A percentile compares a stretch with the other conserved stretches of the same genome.
phyloP scores from a whole-genome alignment of 2,888 invertebrate species.

The Tetragonula carbonaria region DNA sequence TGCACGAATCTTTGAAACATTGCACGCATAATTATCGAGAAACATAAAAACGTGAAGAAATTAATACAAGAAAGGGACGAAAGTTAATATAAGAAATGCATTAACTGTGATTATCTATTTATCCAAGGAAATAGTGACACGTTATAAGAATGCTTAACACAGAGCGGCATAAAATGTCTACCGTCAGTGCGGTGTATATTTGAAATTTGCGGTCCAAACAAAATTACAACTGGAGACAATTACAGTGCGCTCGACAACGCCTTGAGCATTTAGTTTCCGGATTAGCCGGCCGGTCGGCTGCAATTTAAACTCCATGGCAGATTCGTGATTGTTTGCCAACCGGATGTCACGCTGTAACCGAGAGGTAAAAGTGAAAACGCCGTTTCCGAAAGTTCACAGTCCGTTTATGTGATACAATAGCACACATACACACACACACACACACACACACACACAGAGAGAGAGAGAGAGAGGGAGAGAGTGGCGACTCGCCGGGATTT shows the following conservation, averaged over 20 bases:
- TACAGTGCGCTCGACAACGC: constrained; percentile 24
- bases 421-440: background rate
- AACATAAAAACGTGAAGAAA: too few relatives aligned
- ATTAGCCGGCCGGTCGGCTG: constrained; percentile 16
- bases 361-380: constrained; percentile 34
- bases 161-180: background rate
- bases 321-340: constrained; percentile 13
- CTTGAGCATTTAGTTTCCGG: constrained; percentile 36
- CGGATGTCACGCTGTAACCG: background rate
- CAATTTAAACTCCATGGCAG: constrained; percentile 20
- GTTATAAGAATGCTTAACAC: background rate
- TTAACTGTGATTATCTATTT: background rate
- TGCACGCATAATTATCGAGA: too few relatives aligned
- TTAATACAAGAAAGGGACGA: too few relatives aligned
- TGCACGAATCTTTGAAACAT: too few relatives aligned
- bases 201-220: background rate
- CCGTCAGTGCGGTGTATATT: background rate
- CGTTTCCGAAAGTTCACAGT: constrained; percentile 16
- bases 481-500: constrained; percentile 56
- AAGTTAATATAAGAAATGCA: too few relatives aligned
- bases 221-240: constrained; percentile 26
- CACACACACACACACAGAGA: background rate
- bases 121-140: background rate
- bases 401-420: background rate
- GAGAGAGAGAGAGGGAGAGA: background rate